These are phyloP conservation scores for Lepilemur septentrionalis DNA, from an alignment of 2,797 vertebrate genomes.

Conservation along the genomic window DNA sequence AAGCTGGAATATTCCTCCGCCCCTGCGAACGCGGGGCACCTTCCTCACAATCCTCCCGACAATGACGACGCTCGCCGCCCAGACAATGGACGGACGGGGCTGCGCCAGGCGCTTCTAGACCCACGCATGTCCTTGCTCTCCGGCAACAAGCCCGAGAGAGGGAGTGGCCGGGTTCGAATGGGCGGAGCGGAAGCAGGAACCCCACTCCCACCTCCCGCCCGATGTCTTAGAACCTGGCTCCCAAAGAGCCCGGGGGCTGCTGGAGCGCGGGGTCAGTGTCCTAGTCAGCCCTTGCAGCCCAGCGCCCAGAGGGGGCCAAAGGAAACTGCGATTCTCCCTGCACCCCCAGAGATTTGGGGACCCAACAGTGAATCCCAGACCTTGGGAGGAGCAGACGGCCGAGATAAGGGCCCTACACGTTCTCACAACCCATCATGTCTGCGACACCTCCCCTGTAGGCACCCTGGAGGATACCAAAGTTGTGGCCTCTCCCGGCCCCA, in stretches of 20 bases:
- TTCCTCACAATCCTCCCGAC: neutral
- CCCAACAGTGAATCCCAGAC: neutral
- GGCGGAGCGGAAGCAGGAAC: neutral
- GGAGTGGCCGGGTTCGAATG: neutral
- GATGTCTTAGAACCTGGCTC: neutral
- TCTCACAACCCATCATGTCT: neutral
- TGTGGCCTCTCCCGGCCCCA: neutral
- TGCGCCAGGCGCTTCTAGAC: neutral
- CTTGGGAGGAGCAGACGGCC: neutral
- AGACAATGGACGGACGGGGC: too few species aligned
- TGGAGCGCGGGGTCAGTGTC: neutral
- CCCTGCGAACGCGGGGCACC: slow-evolving; percentile 48
- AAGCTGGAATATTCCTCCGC: slow-evolving; percentile 73
- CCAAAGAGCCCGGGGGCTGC: neutral
- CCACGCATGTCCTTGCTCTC: neutral
- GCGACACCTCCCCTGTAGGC: fast-evolving
- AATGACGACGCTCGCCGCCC: fast-evolving
- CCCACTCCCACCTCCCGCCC: neutral
- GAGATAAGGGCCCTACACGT: neutral
- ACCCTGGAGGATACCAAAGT: neutral
- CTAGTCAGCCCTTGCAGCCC: neutral
- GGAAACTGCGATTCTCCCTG: neutral
- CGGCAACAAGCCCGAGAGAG: neutral
- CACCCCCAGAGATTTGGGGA: neutral
- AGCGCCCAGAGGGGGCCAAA: neutral